These are phyloP conservation scores for Semicossyphus pulcher DNA, from an alignment of 2,113 vertebrate species.

Conservation along the genomic window DNA sequence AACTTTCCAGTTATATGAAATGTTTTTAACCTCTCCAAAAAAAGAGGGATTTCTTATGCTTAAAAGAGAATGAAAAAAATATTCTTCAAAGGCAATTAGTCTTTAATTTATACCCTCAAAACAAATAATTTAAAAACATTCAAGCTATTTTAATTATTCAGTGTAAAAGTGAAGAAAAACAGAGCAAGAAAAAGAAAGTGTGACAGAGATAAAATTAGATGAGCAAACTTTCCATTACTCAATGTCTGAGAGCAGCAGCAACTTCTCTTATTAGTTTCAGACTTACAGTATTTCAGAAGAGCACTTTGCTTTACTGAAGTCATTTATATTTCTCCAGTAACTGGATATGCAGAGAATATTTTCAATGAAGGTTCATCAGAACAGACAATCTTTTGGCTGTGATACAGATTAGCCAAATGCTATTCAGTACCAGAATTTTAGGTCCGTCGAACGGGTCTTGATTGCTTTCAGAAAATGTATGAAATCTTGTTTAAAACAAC, in stretches of 20 bases:
- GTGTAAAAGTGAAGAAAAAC: slow-evolving; percentile 39
- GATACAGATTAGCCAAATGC: no score
- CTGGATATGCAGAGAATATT: neutral
- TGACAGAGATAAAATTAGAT: slow-evolving; percentile 42
- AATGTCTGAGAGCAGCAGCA: neutral
- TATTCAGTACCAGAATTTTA: no score
- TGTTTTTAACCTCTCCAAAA: slow-evolving; percentile 13
- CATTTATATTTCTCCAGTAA: neutral
- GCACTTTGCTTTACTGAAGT: neutral
- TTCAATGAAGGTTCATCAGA: neutral
- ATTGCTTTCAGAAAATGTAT: no score
- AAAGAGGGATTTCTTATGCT: neutral
- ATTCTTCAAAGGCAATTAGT: slow-evolving; percentile 54
- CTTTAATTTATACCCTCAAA: slow-evolving; percentile 52
- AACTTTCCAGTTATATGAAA: slow-evolving; percentile 35
- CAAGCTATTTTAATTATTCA: slow-evolving; percentile 63
- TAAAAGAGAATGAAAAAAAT: slow-evolving; percentile 35
- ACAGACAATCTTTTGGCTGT: neutral
- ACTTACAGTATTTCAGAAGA: neutral
- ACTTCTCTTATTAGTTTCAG: slow-evolving; percentile 16
- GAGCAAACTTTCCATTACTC: slow-evolving; percentile 14
- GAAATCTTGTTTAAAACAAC: no score
- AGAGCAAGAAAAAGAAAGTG: slow-evolving; percentile 29
- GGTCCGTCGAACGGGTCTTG: no score
- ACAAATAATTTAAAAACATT: slow-evolving; percentile 58